Evolutionary conservation across 2,888 invertebrate genomes (phyloP), one percentile per base, ranked within the genome.

Genomic region (Caenorhabditis sulstoni): DNA sequence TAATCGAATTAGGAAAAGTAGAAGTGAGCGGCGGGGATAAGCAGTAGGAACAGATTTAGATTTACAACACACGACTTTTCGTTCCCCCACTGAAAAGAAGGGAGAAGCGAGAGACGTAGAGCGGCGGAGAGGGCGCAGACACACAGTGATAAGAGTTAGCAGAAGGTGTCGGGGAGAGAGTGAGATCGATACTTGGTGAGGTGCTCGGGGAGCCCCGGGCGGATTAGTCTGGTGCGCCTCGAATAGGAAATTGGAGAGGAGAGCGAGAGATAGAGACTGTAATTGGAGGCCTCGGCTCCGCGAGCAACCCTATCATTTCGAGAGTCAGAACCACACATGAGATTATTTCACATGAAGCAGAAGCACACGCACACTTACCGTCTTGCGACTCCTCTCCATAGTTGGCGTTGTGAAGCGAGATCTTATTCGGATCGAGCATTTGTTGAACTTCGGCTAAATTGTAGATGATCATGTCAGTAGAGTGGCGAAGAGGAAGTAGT

Each of bases 301-400:
- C 29, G 29, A 29, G 29, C 29, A 52, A 52, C 5, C 52, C 52
- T 52, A 52, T 52, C 29, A 52, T 52, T 52, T 52, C n/a, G n/a
- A 8, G 11, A 55, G 39, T 37, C 55, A 16, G 41, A 22, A n/a
- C 9, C 58, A 58, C 58, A 58, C 41, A 41, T 44, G 23, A 44
- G 52, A 52, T 49, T n/a, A 35, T 37, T 18, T 18, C 20, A 47
- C 29, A 29, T 29, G 7, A 29, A 29, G 29, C 29, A 29, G 4
- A 29, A n/a, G n/a, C 29, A 3, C 4, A 29, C n/a, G n/a, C 23
- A 47, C 22, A 16, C 67, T 50, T 50, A 67, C 67, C 67, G n/a
- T 67, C 67, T 29, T 67, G 67, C 16, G 58, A 58, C 50, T 67
- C 67, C 8, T 67, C 67, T 16, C 67, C 67, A 39, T 49, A 65